Percentiles rank a stretch among this genome's conserved stretches.
These are phyloP conservation scores for Hyperoodon ampullatus DNA, from an alignment of 2,113 vertebrate genomes.

Conservation along the genomic window DNA sequence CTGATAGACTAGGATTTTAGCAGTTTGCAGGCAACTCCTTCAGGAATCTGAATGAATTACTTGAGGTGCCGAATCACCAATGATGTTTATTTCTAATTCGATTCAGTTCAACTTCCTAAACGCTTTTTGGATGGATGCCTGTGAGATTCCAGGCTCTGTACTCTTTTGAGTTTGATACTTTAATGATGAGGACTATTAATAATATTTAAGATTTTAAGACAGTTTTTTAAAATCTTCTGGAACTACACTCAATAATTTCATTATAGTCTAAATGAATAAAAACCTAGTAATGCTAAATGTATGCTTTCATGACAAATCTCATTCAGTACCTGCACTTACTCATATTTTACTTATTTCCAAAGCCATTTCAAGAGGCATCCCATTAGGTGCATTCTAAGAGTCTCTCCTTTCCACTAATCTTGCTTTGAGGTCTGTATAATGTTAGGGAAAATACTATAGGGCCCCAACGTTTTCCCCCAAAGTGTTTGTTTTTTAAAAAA, in stretches of 20 bases:
- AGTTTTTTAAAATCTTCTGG: background rate
- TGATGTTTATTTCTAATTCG: slow-evolving; percentile 11
- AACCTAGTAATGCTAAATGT: background rate
- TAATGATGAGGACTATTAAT: background rate
- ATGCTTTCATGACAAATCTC: background rate
- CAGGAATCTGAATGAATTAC: background rate
- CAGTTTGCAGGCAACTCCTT: background rate
- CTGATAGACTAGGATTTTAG: background rate
- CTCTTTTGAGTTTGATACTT: background rate
- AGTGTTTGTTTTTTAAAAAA: background rate
- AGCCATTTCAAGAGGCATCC: background rate
- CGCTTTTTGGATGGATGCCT: background rate
- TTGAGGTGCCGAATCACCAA: background rate
- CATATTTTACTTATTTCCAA: background rate
- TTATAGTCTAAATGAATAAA: background rate
- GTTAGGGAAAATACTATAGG: background rate
- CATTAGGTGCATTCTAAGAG: background rate
- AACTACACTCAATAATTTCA: background rate
- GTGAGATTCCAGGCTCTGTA: background rate
- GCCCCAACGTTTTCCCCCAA: background rate
- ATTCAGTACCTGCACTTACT: background rate
- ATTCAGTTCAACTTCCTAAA: background rate
- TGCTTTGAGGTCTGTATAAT: background rate
- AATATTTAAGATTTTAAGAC: background rate
- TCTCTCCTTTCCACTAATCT: background rate